Evolutionary conservation across 2,888 invertebrate species (phyloP).

Genomic region (Iphiclides podalirius): DNA sequence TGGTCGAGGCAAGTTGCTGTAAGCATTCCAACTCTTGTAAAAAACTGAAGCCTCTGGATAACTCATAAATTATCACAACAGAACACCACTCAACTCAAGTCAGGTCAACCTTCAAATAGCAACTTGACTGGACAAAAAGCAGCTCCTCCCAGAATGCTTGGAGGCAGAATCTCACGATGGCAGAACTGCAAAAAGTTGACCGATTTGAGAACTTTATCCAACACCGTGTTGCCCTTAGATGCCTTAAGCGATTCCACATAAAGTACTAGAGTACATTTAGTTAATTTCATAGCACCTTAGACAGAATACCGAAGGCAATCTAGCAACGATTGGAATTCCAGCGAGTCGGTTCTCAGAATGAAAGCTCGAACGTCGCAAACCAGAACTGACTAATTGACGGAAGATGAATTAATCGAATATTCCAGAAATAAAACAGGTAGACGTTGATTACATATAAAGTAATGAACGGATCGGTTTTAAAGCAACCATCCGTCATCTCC

Average conservation of each 20-base stretch:
- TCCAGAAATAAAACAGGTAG: conserved; percentile 26
- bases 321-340: conserved; percentile 44
- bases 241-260: conserved; percentile 18
- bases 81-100: conserved; percentile 1
- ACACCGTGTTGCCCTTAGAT: conserved; percentile 3
- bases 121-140: conserved; percentile 17
- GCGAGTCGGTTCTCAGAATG: conserved; percentile 30
- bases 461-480: conserved; percentile 4
- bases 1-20: background rate
- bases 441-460: conserved; percentile 19
- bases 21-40: conserved; percentile 5
- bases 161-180: conserved; percentile 13
- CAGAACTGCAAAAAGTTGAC: conserved; percentile 10
- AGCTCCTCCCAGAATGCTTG: background rate
- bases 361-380: conserved; percentile 37
- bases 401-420: conserved; percentile 56
- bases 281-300: conserved; percentile 48
- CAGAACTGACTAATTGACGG: conserved; percentile 42
- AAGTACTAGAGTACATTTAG: conserved; percentile 26
- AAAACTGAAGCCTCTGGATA: conserved; percentile 9
- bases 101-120: conserved; percentile 9
- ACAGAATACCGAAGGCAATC: conserved; percentile 35
- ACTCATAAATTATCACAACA: conserved; percentile 20
- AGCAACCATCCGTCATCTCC: conserved; percentile 13
- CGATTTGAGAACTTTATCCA: conserved; percentile 11